Conservation (phyloP, 1,140 invertebrate species). For the Bombus picipes region DNA sequence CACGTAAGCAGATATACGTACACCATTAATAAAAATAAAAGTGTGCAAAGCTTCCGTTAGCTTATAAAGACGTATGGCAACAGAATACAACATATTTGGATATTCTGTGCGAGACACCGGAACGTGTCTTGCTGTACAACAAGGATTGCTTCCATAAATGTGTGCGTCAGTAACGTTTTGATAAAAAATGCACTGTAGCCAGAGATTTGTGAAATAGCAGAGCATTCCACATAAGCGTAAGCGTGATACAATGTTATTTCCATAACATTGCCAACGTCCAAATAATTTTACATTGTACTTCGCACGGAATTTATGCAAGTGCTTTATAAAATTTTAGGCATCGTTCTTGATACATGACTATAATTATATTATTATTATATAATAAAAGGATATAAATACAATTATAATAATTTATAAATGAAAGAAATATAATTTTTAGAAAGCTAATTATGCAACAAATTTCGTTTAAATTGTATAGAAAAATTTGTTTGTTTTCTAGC, state of each 20-base stretch:
- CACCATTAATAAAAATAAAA: constrained; percentile 36
- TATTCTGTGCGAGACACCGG: not conserved
- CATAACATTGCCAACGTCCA: not conserved
- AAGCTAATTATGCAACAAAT: no score
- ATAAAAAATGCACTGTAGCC: not conserved
- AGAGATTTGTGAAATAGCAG: not conserved
- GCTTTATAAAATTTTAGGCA: not conserved
- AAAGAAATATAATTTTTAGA: no score
- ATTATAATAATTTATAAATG: no score
- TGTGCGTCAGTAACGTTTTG: not conserved
- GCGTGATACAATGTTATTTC: not conserved
- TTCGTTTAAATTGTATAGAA: no score
- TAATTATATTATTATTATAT: no score
- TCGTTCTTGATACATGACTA: no score
- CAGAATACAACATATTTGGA: not conserved
- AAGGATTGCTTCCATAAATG: not conserved
- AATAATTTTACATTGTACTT: not conserved
- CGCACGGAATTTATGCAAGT: not conserved
- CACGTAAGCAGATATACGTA: not conserved
- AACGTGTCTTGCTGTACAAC: not conserved
- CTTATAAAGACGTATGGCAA: no score
- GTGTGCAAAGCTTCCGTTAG: not conserved
- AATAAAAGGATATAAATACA: no score
- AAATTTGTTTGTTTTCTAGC: not conserved
- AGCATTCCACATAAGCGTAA: not conserved